Conservation (phyloP, 2,113 vertebrate genomes). For the Burhinus bistriatus region DNA sequence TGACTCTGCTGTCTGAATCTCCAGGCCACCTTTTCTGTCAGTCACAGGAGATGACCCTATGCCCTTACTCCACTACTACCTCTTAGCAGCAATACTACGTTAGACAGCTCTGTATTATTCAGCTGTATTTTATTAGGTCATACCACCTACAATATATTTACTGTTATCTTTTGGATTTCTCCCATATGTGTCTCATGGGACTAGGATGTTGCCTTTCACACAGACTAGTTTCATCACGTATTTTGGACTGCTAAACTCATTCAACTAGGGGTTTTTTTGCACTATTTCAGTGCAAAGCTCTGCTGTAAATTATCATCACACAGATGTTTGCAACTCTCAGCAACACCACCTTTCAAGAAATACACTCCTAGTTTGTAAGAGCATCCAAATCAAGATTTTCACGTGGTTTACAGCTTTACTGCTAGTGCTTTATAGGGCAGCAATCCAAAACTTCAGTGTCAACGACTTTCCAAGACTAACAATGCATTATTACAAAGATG, state of each 20-base stretch:
- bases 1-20: not conserved
- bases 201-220: not conserved
- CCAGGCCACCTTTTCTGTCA: not conserved
- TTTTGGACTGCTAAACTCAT: not conserved
- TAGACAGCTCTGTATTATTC: not conserved
- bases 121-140: not conserved
- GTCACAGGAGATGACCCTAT: not conserved
- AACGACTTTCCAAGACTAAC: not conserved
- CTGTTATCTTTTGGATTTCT: not conserved
- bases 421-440: not conserved
- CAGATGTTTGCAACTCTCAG: not conserved
- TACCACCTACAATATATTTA: not conserved
- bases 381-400: not conserved
- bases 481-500: not conserved
- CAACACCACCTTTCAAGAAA: not conserved
- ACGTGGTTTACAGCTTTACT: not conserved
- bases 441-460: not conserved
- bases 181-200: not conserved
- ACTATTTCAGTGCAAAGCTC: not conserved
- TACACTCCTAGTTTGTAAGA: not conserved
- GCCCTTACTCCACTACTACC: not conserved
- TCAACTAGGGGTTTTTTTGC: not conserved
- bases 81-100: not conserved
- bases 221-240: not conserved
- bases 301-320: not conserved